phyloP scores from a whole-genome alignment of 2,888 invertebrate genomes.

The Coronaproctus castanopsis region DNA sequence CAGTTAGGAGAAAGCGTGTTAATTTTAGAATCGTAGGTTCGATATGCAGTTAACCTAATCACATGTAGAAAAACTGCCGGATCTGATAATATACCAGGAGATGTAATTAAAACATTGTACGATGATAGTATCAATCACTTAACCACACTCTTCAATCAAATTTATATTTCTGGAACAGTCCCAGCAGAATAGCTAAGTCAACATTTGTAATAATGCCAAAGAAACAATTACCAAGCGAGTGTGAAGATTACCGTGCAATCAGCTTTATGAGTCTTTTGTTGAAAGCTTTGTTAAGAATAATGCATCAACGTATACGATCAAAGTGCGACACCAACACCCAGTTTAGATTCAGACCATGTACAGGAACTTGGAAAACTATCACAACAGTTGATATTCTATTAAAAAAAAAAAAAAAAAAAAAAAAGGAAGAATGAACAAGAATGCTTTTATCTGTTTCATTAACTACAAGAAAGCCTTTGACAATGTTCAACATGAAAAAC shows the following conservation, averaged over 20 bases:
- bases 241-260: conserved; percentile 9
- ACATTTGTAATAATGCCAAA: conserved; percentile 16
- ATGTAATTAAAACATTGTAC: conserved; percentile 16
- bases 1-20: too few species aligned
- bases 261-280: not conserved
- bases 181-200: conserved; percentile 16
- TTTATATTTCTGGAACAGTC: conserved; percentile 16
- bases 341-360: not conserved
- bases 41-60: conserved; percentile 10
- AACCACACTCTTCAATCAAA: conserved; percentile 15
- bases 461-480: not conserved
- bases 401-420: not conserved
- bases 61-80: conserved; percentile 17
- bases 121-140: conserved; percentile 14
- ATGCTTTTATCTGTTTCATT: too few species aligned
- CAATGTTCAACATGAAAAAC: not conserved
- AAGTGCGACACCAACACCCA: not conserved
- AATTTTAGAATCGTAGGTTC: too few species aligned
- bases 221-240: conserved; percentile 14
- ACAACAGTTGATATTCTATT: not conserved
- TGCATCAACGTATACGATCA: not conserved
- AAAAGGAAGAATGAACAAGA: too few species aligned
- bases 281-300: not conserved
- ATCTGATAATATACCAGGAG: conserved; percentile 15
- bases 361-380: not conserved